Percentiles rank a stretch among this genome's conserved stretches.
phyloP scores from a whole-genome alignment of 2,888 invertebrate genomes.

The Cheilosia pagana region DNA sequence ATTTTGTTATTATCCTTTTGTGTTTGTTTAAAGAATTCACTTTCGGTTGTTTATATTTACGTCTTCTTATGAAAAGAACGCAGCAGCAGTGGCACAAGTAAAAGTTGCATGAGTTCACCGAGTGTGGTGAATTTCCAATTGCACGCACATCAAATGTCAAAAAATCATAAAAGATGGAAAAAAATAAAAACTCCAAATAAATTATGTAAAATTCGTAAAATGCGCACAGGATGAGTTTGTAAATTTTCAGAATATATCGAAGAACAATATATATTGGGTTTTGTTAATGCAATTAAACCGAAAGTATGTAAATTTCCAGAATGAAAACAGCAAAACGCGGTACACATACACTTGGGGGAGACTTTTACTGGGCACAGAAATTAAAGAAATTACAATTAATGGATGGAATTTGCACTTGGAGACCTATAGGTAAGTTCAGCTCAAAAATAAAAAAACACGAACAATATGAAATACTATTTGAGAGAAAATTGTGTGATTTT shows the following conservation, averaged over 20 bases:
- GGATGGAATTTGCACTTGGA: constrained; percentile 4
- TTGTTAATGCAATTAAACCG: background rate
- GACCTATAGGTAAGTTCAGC: constrained; percentile 13
- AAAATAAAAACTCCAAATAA: constrained; percentile 31
- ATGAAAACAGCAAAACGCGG: constrained; percentile 52
- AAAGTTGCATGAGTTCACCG: constrained; percentile 68
- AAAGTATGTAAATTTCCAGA: background rate
- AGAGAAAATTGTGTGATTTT: constrained; percentile 55
- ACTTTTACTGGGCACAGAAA: constrained; percentile 5
- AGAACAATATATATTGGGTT: background rate
- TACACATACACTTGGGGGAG: constrained; percentile 38
- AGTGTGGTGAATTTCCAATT: constrained; percentile 66
- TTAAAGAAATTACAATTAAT: constrained; percentile 19
- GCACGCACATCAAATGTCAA: constrained; percentile 71
- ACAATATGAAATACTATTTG: constrained; percentile 51
- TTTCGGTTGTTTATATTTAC: constrained; percentile 75
- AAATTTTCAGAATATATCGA: background rate
- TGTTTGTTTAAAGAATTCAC: constrained; percentile 71
- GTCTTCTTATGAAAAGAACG: constrained; percentile 57
- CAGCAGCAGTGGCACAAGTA: constrained; percentile 36
- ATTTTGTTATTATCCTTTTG: constrained; percentile 53
- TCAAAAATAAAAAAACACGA: constrained; percentile 33
- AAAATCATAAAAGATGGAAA: constrained; percentile 41
- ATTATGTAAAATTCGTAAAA: constrained; percentile 22
- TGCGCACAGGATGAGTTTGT: background rate